These are phyloP conservation scores for Penaeus japonicus DNA, from an alignment of 1,140 invertebrate genomes.

Conservation along the genomic window DNA sequence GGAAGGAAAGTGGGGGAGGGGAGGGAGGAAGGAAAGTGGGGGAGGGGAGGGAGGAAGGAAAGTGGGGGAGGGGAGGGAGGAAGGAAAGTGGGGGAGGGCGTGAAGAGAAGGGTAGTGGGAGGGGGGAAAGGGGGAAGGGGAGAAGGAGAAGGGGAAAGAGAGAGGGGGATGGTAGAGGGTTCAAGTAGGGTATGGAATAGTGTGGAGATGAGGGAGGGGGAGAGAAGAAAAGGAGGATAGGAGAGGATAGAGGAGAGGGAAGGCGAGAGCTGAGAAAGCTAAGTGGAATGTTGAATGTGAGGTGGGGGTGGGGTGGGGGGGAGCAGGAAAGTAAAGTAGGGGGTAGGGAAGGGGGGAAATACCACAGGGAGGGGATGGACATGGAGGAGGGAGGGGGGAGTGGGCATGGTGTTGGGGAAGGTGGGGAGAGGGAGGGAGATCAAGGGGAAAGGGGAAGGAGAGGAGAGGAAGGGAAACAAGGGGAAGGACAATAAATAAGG, in stretches of 20 bases:
- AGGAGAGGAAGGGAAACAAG: no score
- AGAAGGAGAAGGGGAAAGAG: not conserved
- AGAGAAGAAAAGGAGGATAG: not conserved
- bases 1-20: not conserved
- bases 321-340: not conserved
- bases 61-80: not conserved
- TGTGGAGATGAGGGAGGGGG: not conserved
- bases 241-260: not conserved
- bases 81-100: not conserved
- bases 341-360: not conserved
- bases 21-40: not conserved
- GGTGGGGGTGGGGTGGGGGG: not conserved
- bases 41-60: not conserved
- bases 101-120: not conserved
- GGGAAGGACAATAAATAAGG: no score
- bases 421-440: no score
- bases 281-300: not conserved
- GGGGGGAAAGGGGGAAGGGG: no score
- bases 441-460: no score
- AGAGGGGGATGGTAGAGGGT: not conserved
- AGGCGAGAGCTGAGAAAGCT: not conserved
- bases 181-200: not conserved
- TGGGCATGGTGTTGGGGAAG: not conserved
- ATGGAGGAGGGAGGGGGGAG: not conserved
- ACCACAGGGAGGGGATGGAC: not conserved